A percentile compares a stretch with the other conserved stretches of the same genome.
Conservation (phyloP, 2,113 vertebrate genomes). For the Puntigrus tetrazona region DNA sequence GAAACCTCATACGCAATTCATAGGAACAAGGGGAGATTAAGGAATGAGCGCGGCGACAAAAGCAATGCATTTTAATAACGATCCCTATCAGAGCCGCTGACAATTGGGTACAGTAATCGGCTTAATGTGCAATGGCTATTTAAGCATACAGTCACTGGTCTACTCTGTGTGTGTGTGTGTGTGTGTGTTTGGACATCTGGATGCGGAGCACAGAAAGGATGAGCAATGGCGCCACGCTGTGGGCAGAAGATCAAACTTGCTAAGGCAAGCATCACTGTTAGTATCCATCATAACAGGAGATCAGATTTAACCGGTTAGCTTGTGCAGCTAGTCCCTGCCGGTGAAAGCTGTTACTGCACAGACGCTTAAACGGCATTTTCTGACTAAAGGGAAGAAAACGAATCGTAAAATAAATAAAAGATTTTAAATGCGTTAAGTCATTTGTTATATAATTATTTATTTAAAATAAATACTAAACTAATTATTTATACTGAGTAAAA, state of each 20-base stretch:
- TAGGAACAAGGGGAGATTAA: constrained; percentile 94
- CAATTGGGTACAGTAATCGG: constrained; percentile 82
- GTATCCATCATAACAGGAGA: neutral
- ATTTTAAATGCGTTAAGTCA: no score
- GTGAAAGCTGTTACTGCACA: neutral
- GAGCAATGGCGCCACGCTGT: constrained; percentile 60
- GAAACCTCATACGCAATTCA: constrained; percentile 97
- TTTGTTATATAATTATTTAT: no score
- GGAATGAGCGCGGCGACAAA: constrained; percentile 87
- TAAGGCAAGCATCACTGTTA: neutral
- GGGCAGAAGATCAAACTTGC: constrained; percentile 33
- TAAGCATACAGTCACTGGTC: constrained; percentile 72
- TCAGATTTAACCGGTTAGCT: neutral
- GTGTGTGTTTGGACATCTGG: constrained; percentile 29
- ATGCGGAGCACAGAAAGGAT: constrained; percentile 28
- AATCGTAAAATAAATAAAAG: no score
- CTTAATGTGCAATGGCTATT: constrained; percentile 89
- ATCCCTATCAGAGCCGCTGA: constrained; percentile 74
- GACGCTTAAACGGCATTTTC: neutral
- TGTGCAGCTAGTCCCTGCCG: neutral
- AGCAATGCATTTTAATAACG: constrained; percentile 88
- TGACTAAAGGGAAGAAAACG: neutral
- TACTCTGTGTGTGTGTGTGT: constrained; percentile 22
- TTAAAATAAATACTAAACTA: neutral
- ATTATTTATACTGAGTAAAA: no score